Percentiles rank a stretch among this genome's conserved stretches.
Conservation (phyloP, 2,113 vertebrate species). For the Clarias gariepinus region DNA sequence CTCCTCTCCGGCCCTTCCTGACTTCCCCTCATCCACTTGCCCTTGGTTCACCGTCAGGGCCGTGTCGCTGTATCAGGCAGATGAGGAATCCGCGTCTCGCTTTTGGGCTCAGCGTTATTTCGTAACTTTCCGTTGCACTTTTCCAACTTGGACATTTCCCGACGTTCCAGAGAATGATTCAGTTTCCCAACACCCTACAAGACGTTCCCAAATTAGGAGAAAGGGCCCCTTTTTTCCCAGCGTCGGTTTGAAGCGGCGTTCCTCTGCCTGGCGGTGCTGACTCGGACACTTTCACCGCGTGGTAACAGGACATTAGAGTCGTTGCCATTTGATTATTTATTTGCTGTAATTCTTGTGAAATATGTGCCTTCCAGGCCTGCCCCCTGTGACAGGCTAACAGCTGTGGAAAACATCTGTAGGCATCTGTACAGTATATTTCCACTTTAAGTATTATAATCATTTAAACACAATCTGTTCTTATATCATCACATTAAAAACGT, state of each 20-base stretch:
- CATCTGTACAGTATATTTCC: not conserved
- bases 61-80: not conserved
- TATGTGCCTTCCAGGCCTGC: not conserved
- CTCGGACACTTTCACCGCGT: not conserved
- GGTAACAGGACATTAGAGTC: not conserved
- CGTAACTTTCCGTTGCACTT: conserved; percentile 5
- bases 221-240: not conserved
- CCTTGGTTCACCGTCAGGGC: not conserved
- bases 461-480: not conserved
- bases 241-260: not conserved
- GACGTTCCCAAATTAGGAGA: not conserved
- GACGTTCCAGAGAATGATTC: not conserved
- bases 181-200: not conserved
- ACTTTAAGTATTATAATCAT: not conserved
- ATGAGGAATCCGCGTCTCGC: not conserved
- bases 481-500: not conserved
- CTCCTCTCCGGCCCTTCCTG: not conserved
- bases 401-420: not conserved
- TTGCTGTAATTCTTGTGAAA: not conserved
- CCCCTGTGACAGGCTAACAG: not conserved
- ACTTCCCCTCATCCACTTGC: not conserved
- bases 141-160: conserved; percentile 8
- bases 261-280: not conserved
- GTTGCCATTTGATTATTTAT: no score
- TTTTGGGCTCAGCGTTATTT: not conserved